phyloP scores from a whole-genome alignment of 2,113 vertebrate genomes.

The Larimichthys crocea region DNA sequence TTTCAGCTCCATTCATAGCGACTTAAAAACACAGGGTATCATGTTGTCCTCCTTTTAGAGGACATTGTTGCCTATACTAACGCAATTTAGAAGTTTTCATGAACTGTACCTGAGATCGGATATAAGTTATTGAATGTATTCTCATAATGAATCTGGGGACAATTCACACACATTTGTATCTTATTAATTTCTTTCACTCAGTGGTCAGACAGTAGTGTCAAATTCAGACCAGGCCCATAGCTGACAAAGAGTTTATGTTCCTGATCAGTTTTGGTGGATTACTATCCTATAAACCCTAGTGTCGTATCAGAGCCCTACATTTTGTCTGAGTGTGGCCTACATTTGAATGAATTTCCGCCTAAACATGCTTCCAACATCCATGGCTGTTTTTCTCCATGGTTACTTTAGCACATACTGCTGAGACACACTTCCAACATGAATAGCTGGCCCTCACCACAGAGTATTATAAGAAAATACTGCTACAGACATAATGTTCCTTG shows the following conservation, averaged over 20 bases:
- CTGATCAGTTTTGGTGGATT: not conserved
- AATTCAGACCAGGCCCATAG: not conserved
- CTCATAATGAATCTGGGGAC: not conserved
- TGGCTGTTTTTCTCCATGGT: not conserved
- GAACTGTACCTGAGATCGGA: not conserved
- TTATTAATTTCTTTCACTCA: not conserved
- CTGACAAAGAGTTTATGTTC: not conserved
- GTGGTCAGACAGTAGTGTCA: not conserved
- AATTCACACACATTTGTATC: not conserved
- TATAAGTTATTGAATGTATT: not conserved
- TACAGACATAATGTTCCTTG: not conserved
- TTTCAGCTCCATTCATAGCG: not conserved
- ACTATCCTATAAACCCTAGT: not conserved
- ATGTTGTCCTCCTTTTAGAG: not conserved
- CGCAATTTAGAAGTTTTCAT: not conserved
- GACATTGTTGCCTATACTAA: not conserved
- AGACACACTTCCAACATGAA: not conserved
- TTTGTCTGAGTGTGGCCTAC: not conserved
- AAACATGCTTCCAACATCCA: not conserved
- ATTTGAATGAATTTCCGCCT: not conserved
- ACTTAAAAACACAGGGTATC: not conserved
- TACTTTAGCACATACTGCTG: not conserved
- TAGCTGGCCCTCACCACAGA: not conserved
- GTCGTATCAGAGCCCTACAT: not conserved
- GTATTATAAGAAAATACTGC: not conserved